Percentiles rank a stretch among this genome's conserved stretches.
Evolutionary conservation across 1,140 invertebrate genomes (phyloP).

Genomic region (Achroia grisella): DNA sequence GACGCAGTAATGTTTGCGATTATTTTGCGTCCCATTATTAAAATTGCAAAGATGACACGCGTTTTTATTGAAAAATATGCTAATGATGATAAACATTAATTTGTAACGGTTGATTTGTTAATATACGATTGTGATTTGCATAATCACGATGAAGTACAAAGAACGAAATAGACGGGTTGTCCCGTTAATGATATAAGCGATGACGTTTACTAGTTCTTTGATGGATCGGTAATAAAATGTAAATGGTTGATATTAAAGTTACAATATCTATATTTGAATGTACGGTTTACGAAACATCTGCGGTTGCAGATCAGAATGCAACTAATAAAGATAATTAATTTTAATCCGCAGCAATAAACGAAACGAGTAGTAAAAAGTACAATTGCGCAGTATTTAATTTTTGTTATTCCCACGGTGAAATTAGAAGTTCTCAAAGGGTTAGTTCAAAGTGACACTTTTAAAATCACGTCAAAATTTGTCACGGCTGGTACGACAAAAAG

Average conservation of each 20-base stretch:
- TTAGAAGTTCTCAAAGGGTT: conserved; percentile 47
- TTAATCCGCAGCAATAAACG: not conserved
- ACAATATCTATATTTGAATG: conserved; percentile 38
- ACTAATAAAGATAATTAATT: conserved; percentile 34
- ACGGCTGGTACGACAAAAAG: conserved; percentile 42
- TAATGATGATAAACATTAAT: conserved; percentile 67
- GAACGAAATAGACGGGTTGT: conserved; percentile 21
- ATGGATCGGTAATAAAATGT: conserved; percentile 51
- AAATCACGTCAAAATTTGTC: conserved; percentile 53
- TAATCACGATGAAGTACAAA: conserved; percentile 42
- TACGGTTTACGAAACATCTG: conserved; percentile 32
- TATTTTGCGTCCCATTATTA: conserved; percentile 18
- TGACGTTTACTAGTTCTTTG: conserved; percentile 58
- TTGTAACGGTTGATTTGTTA: conserved; percentile 71
- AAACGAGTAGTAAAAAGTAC: not conserved
- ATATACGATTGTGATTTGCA: conserved; percentile 55
- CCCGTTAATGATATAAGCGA: conserved; percentile 34
- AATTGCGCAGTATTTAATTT: not conserved
- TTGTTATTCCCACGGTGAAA: conserved; percentile 39
- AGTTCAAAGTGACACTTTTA: conserved; percentile 55
- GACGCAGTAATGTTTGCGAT: conserved; percentile 27
- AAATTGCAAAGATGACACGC: conserved; percentile 40
- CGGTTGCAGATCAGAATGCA: conserved; percentile 29
- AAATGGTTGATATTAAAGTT: conserved; percentile 34
- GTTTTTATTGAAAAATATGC: conserved; percentile 60